Percentiles rank a stretch among this genome's conserved stretches.
phyloP scores from a whole-genome alignment of 2,113 vertebrate species.

The Egretta garzetta region DNA sequence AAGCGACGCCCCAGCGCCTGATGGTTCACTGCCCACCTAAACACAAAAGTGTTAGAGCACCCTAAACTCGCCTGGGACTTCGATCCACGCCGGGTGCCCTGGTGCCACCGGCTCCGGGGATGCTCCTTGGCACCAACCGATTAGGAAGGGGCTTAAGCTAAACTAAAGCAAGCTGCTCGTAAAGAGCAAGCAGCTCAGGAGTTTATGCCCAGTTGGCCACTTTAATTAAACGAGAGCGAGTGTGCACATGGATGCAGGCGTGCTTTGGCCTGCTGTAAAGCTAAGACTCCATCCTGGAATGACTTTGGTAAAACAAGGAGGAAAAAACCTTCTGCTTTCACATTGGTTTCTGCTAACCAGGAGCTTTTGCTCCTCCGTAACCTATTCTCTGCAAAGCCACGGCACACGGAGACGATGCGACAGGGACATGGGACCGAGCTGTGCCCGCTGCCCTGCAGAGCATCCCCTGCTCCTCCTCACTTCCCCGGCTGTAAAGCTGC shows the following conservation, averaged over 20 bases:
- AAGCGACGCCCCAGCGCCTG: not conserved
- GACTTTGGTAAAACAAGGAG: not conserved
- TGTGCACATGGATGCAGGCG: too few species aligned
- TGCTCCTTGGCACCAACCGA: not conserved
- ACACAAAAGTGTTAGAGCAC: too few species aligned
- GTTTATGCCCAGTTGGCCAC: not conserved
- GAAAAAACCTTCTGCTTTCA: not conserved
- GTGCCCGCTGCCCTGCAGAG: not conserved
- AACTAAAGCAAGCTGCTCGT: not conserved
- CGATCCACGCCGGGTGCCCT: not conserved
- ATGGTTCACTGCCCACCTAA: accelerated
- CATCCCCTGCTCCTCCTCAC: not conserved
- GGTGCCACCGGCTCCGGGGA: not conserved
- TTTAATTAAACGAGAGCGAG: not conserved
- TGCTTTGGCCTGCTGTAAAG: not conserved
- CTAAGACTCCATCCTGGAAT: not conserved
- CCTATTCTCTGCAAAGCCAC: not conserved
- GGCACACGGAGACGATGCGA: accelerated
- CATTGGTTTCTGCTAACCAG: not conserved
- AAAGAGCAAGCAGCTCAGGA: not conserved
- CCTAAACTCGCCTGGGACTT: not conserved
- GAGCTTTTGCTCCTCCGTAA: not conserved
- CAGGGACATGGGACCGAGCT: accelerated
- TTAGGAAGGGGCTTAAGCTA: not conserved
- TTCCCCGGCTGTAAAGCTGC: not conserved